These are phyloP conservation scores for Drosophila fungiperda DNA, from an alignment of 2,888 invertebrate species.

Conservation along the genomic window DNA sequence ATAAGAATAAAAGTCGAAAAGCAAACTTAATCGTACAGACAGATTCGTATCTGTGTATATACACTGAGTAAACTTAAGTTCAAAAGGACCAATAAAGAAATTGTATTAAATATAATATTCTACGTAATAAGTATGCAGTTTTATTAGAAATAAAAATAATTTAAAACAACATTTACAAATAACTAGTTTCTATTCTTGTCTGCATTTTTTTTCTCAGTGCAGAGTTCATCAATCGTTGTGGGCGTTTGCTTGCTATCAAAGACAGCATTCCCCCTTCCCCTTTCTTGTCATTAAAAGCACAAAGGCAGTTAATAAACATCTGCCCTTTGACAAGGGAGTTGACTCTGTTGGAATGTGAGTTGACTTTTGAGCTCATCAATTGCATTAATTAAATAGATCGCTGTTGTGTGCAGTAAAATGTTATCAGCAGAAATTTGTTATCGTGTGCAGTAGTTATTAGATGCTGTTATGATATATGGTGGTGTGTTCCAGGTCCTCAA, in stretches of 20 bases:
- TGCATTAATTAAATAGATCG: conserved; percentile 33
- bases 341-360: conserved; percentile 31
- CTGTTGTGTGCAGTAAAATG: neutral
- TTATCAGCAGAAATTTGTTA: conserved; percentile 28
- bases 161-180: neutral
- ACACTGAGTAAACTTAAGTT: neutral
- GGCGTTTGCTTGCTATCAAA: conserved; percentile 45
- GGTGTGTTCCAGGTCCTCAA: neutral
- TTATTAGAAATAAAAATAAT: neutral
- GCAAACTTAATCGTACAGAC: conserved; percentile 10
- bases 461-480: conserved; percentile 2
- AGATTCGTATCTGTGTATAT: neutral
- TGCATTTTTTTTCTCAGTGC: conserved; percentile 1
- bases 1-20: neutral
- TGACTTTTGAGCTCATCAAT: conserved; percentile 39
- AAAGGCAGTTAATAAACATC: conserved; percentile 3
- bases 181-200: neutral
- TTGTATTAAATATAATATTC: neutral
- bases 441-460: conserved; percentile 1
- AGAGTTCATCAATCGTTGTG: conserved; percentile 27
- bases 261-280: neutral
- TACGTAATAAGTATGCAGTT: neutral
- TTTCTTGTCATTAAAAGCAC: conserved; percentile 2
- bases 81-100: neutral
- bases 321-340: conserved; percentile 40